Evolutionary conservation across 2,888 invertebrate species (phyloP), one percentile per base, ranked within the genome.

Genomic region (Linnaemya tessellans): DNA sequence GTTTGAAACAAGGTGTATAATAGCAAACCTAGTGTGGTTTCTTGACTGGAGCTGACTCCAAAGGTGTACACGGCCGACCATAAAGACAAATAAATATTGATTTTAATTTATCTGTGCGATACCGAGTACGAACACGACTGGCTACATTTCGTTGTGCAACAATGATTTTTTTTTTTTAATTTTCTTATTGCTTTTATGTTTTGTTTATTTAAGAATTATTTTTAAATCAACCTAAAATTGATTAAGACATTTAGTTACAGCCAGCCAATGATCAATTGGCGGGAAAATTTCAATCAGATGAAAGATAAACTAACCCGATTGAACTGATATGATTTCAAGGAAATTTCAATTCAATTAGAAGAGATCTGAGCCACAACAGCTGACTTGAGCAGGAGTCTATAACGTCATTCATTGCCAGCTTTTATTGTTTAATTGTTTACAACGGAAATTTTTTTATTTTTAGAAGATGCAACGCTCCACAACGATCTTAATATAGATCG

Each of bases 41-140:
- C n/a, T 75, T 70, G 68, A 70, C 35, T 77, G 43, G 62, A 35
- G 35, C 43, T 71, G 71, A 22, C 64, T 65, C 18, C 18, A 56
- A 74, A 85, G 84, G 84, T 85, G 84, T 82, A 85, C 65, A 70
- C 79, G 74, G 49, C 71, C 79, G 74, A 58, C 30, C 73, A 58
- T 67, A 58, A 71, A 82, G 82, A 85, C 85, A 85, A 81, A 82
- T 85, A 85, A 81, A 82, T 85, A 85, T 82, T 82, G 85, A 82
- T 85, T 85, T 78, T 68, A 78, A 80, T 77, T 80, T 80, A 71
- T 82, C 75, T 56, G 13, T 68, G 15, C 54, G 46, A 62, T 70
- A 25, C n/a, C 41, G 38, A 49, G n/a, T 58, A 38, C 35, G n/a
- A 70, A 62, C 62, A 49, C 67, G n/a, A 38, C 60, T 41, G 18